Evolutionary conservation across 2,888 invertebrate species (phyloP), one percentile per base, ranked within the genome.

Genomic region (Leptinotarsa peninsularis): DNA sequence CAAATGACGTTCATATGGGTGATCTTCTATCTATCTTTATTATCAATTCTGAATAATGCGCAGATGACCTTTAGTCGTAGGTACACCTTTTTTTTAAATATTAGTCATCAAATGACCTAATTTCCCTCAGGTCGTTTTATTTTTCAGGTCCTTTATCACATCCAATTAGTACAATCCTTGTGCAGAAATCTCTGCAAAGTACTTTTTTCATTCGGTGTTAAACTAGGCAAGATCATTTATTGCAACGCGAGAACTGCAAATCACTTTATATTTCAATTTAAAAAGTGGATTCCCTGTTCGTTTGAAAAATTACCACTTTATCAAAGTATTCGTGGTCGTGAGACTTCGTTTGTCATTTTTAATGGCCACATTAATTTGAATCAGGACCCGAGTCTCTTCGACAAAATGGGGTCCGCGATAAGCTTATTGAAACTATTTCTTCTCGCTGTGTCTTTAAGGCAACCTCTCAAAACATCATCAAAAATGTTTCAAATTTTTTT

Each of bases 311-410:
- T 13, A 58, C 23, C 58, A 58, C 18, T 58, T 58, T 58, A 58
- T 58, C 58, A 58, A 58, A 58, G 58, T 23, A 23, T 23, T 58
- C 58, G 23, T 58, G 58, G 23, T 13, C 58, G 58, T 23, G 58
- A 58, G 58, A 58, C 58, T 58, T 58, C 58, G 58, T 58, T 58
- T 58, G 58, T 58, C 58, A 58, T 58, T 58, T 58, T 58, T 58
- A 58, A 58, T 58, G 58, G 58, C 14, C 21, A 58, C 58, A 58
- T 58, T 58, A 27, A 56, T 56, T 58, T 23, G 14, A 15, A 58
- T 4, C 14, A 58, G 13, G 13, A 58, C 21, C 58, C 58, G 21
- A 23, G 58, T 21, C 4, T 4, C 52, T 52, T 52, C 52, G 52
- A 52, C 52, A 52, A 52, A 52, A 52, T 52, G 52, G 52, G 52